Percentiles rank a stretch among this genome's conserved stretches.
These are phyloP conservation scores for Drosophila sucinea DNA, from an alignment of 1,140 invertebrate species.

Conservation along the genomic window DNA sequence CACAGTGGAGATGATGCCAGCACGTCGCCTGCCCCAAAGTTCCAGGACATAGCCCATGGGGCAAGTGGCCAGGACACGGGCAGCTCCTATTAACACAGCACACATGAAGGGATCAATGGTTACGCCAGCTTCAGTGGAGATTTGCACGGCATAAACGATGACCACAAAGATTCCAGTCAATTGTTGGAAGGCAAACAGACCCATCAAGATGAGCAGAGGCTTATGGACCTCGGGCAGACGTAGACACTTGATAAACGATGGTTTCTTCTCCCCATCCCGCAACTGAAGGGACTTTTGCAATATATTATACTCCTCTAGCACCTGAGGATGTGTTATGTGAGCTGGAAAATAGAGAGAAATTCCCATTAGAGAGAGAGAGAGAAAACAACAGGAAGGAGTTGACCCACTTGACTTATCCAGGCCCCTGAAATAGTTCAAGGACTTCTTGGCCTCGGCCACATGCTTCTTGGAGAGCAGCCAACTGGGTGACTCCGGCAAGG, in stretches of 20 bases:
- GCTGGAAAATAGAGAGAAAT: constrained; percentile 29
- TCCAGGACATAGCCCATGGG: constrained; percentile 84
- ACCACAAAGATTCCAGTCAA: constrained; percentile 90
- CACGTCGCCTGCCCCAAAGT: constrained; percentile 85
- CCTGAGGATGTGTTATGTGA: constrained; percentile 76
- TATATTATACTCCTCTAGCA: constrained; percentile 74
- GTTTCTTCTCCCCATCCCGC: constrained; percentile 62
- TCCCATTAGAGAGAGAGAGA: not conserved
- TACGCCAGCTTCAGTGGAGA: constrained; percentile 86
- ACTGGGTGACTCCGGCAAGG: constrained; percentile 89
- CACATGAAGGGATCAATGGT: constrained; percentile 85
- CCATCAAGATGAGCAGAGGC: constrained; percentile 87
- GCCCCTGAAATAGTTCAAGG: constrained; percentile 85
- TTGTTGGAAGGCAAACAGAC: constrained; percentile 91
- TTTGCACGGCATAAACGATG: constrained; percentile 89
- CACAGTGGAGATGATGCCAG: constrained; percentile 85
- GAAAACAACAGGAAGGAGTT: constrained; percentile 36
- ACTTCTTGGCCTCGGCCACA: constrained; percentile 84
- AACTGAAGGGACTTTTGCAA: constrained; percentile 69
- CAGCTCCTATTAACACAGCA: constrained; percentile 85
- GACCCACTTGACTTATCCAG: constrained; percentile 79
- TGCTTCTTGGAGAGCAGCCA: constrained; percentile 86
- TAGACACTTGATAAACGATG: constrained; percentile 57
- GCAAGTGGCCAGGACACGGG: constrained; percentile 84
- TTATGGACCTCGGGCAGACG: constrained; percentile 84